Evolutionary conservation across 2,113 vertebrate species (phyloP).

Genomic region (Ardeotis arabs): DNA sequence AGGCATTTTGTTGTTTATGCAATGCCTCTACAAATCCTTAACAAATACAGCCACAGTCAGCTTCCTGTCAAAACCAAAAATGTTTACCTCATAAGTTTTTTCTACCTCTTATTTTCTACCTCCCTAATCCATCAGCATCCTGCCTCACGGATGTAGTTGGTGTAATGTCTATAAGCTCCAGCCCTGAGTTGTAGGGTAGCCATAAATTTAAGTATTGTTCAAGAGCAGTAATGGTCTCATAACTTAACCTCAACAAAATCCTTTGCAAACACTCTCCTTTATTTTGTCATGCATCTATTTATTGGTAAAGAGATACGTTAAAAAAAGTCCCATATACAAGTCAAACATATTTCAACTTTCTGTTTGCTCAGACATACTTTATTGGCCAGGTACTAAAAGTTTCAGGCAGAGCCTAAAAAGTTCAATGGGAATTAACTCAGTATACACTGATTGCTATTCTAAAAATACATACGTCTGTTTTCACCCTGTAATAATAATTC

Average conservation of each 20-base stretch:
- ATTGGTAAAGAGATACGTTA: neutral
- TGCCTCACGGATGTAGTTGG: neutral
- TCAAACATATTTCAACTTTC: neutral
- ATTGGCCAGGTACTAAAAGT: neutral
- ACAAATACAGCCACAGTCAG: neutral
- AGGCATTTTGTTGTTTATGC: neutral
- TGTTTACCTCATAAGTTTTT: neutral
- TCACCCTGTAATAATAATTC: neutral
- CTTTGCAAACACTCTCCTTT: neutral
- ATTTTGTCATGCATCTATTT: neutral
- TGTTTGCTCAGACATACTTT: neutral
- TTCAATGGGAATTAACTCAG: neutral
- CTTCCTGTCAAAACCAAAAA: neutral
- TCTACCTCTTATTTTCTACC: neutral
- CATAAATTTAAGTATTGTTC: neutral
- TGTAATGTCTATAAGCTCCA: neutral
- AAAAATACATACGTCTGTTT: neutral
- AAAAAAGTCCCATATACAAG: neutral
- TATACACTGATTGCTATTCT: neutral
- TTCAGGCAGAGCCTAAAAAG: neutral
- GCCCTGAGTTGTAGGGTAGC: neutral
- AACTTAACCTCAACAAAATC: neutral
- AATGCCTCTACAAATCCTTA: neutral
- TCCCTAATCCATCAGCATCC: neutral
- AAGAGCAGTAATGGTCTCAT: neutral